A percentile compares a stretch with the other conserved stretches of the same genome.
Evolutionary conservation across 1,140 invertebrate genomes (phyloP).

Genomic region (Antheraea pernyi): DNA sequence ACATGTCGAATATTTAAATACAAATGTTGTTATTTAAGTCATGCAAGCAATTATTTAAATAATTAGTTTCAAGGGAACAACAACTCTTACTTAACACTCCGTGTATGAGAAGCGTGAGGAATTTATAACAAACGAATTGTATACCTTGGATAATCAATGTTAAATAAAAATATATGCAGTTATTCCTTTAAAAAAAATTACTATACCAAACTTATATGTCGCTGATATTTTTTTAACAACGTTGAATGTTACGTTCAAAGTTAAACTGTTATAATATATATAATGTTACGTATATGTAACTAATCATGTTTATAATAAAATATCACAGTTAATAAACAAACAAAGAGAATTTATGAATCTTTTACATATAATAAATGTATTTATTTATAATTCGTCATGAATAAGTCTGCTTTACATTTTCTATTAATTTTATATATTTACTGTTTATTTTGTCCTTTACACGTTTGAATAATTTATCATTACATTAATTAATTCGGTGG

Average conservation of each 20-base stretch:
- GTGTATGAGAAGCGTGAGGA: too few relatives aligned
- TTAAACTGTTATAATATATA: not conserved
- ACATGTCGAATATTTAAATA: too few relatives aligned
- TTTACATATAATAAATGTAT: not conserved
- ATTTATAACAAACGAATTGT: too few relatives aligned
- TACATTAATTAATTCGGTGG: too few relatives aligned
- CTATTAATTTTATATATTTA: too few relatives aligned
- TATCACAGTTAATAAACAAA: not conserved
- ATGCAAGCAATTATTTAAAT: not conserved
- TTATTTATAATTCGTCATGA: not conserved
- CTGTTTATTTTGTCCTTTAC: not conserved
- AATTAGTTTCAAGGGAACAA: too few relatives aligned
- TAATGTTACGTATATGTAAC: too few relatives aligned
- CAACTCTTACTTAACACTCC: too few relatives aligned
- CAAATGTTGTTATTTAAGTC: not conserved
- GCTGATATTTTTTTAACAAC: not conserved
- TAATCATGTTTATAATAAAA: not conserved
- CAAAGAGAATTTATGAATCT: not conserved
- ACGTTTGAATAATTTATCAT: not conserved
- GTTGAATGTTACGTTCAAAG: not conserved
- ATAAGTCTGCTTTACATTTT: not conserved
- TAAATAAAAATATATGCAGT: too few relatives aligned
- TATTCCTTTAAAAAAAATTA: too few relatives aligned
- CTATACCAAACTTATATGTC: too few relatives aligned
- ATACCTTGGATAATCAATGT: too few relatives aligned